These are phyloP conservation scores for Germaria angustata DNA, from an alignment of 2,888 invertebrate species.

Conservation along the genomic window DNA sequence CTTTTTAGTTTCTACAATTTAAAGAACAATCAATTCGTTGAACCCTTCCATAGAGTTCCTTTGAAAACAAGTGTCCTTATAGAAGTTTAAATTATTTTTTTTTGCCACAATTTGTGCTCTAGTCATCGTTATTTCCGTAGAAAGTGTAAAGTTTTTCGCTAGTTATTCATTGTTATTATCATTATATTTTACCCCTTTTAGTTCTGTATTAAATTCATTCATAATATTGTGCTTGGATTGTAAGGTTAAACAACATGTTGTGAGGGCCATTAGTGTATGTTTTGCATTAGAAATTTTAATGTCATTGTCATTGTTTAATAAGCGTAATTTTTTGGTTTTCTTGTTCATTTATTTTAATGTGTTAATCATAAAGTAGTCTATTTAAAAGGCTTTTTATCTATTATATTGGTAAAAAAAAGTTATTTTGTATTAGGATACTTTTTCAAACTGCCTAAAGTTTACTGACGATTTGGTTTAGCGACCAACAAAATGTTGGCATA, in stretches of 20 bases:
- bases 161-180: constrained; percentile 60
- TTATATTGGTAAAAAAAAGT: too few relatives aligned
- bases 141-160: constrained; percentile 60
- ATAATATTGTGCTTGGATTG: background rate
- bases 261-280: background rate
- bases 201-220: background rate
- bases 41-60: too few relatives aligned
- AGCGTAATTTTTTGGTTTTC: background rate
- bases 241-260: constrained; percentile 20
- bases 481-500: too few relatives aligned
- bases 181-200: constrained; percentile 12
- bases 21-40: background rate
- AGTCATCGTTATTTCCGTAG: constrained; percentile 21
- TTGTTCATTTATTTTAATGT: constrained; percentile 17
- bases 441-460: too few relatives aligned
- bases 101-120: constrained; percentile 22
- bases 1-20: background rate
- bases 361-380: constrained; percentile 28
- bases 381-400: too few relatives aligned
- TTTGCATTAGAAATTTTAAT: background rate
- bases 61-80: too few relatives aligned
- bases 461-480: too few relatives aligned
- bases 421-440: too few relatives aligned
- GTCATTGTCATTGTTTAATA: background rate
- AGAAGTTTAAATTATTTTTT: constrained; percentile 16